phyloP scores from a whole-genome alignment of 1,140 invertebrate species.

The Drosophila ambigua region DNA sequence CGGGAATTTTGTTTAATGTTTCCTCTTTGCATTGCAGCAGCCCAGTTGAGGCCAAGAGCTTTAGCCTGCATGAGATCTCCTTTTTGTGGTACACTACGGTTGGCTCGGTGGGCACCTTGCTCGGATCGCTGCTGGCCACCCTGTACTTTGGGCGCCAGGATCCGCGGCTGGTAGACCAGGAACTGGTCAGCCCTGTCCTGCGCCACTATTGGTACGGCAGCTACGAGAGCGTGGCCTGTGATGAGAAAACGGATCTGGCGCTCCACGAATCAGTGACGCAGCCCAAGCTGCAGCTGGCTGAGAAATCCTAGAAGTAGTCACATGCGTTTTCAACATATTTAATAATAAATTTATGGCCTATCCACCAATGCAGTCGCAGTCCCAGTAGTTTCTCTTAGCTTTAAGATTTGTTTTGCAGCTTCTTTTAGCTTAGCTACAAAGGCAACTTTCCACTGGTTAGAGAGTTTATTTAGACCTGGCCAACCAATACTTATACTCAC shows the following conservation, averaged over 20 bases:
- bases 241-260: conserved; percentile 15
- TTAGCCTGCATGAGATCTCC: conserved; percentile 59
- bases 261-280: conserved; percentile 28
- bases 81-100: conserved; percentile 85
- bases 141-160: conserved; percentile 66
- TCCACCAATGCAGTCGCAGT: neutral
- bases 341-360: conserved; percentile 14
- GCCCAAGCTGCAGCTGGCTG: conserved; percentile 20
- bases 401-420: conserved; percentile 7
- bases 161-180: conserved; percentile 51
- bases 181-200: conserved; percentile 50
- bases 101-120: conserved; percentile 51
- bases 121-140: conserved; percentile 54
- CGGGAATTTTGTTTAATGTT: neutral
- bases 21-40: conserved; percentile 3
- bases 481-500: conserved; percentile 58
- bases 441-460: conserved; percentile 14
- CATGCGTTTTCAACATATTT: neutral
- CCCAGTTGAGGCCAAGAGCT: conserved; percentile 1
- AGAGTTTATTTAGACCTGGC: neutral
- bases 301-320: conserved; percentile 1
- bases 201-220: conserved; percentile 59
- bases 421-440: conserved; percentile 13
- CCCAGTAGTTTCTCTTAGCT: conserved; percentile 28
- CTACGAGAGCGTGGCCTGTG: conserved; percentile 45